phyloP scores from a whole-genome alignment of 2,888 invertebrate genomes.

The Encarsia formosa region DNA sequence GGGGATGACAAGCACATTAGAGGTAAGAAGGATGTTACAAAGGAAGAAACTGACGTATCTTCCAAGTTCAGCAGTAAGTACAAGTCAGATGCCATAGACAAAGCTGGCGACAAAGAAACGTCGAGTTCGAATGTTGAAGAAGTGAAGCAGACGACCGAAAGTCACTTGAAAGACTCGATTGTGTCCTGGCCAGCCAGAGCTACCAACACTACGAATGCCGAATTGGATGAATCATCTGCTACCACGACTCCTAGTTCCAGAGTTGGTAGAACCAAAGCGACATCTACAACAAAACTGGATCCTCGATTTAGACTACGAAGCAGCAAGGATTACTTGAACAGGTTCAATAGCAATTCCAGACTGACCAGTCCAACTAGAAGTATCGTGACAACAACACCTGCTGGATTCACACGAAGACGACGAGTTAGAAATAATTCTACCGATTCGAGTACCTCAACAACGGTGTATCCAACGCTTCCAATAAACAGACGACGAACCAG shows the following conservation, averaged over 20 bases:
- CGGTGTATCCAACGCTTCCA: background rate
- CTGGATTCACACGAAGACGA: slow-evolving; percentile 5
- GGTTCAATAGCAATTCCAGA: too few relatives aligned
- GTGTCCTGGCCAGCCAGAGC: too few relatives aligned
- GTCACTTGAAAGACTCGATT: slow-evolving; percentile 13
- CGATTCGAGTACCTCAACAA: background rate
- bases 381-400: background rate
- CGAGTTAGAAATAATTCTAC: background rate
- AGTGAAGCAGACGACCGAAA: slow-evolving; percentile 25
- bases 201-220: too few relatives aligned
- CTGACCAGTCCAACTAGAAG: too few relatives aligned
- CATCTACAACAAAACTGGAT: background rate
- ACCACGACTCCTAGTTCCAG: background rate
- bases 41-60: slow-evolving; percentile 26
- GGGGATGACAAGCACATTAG: slow-evolving; percentile 18
- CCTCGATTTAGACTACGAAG: background rate
- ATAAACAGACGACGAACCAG: slow-evolving; percentile 13
- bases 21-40: slow-evolving; percentile 26
- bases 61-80: slow-evolving; percentile 39
- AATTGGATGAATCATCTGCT: background rate
- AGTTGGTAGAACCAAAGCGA: background rate
- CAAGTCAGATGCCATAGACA: slow-evolving; percentile 13
- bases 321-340: too few relatives aligned
- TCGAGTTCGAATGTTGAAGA: slow-evolving; percentile 23
- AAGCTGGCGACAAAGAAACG: slow-evolving; percentile 11